Conservation (phyloP, 2,113 vertebrate species). For the Phainopepla nitens region DNA sequence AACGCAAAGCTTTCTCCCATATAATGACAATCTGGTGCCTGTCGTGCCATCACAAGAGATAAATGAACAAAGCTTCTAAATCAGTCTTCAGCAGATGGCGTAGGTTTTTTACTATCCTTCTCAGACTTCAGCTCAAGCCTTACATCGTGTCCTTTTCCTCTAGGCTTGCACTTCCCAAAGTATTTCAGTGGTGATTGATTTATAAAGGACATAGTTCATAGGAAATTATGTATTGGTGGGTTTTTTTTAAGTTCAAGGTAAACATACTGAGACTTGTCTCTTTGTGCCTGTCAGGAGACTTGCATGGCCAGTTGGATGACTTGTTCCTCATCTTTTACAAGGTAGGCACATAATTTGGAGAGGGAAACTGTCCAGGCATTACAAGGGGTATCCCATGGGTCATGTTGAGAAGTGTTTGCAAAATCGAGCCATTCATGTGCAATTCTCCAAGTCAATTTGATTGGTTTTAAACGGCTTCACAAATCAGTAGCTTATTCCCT, state of each 20-base stretch:
- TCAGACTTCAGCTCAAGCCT: background rate
- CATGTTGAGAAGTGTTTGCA: background rate
- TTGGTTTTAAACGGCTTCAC: background rate
- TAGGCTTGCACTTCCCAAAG: background rate
- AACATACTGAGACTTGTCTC: background rate
- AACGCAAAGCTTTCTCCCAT: background rate
- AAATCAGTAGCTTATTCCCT: background rate
- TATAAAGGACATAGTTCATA: background rate
- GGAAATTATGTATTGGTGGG: background rate
- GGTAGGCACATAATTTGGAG: background rate
- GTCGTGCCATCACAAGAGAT: background rate
- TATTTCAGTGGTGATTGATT: background rate
- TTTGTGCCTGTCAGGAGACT: slow-evolving; percentile 78
- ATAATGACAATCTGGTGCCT: background rate
- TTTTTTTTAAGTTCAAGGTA: background rate
- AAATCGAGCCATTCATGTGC: accelerated
- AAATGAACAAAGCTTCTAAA: background rate
- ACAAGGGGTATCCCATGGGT: accelerated
- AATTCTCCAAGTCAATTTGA: background rate
- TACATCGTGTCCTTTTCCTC: background rate
- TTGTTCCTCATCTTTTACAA: slow-evolving; percentile 69
- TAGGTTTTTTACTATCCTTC: background rate
- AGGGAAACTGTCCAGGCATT: background rate
- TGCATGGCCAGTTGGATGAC: slow-evolving; percentile 92
- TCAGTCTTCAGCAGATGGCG: background rate